A percentile compares a stretch with the other conserved stretches of the same genome.
Evolutionary conservation across 2,113 vertebrate genomes (phyloP).

Genomic region (Oxyura jamaicensis): DNA sequence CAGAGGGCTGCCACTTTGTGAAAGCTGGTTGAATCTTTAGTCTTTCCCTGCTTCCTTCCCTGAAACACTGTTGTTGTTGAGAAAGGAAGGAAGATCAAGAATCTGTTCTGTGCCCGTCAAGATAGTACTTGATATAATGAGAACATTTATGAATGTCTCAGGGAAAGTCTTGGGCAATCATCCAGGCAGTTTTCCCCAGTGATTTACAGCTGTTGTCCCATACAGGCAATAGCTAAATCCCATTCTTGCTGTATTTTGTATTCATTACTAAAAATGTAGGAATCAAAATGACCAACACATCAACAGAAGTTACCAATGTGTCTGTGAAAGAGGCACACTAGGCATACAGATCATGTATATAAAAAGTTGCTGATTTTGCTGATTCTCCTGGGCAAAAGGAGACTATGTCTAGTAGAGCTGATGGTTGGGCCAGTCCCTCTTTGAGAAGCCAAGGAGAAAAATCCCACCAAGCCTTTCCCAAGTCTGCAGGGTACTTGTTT

Average conservation of each 20-base stretch:
- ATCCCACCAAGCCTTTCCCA: background rate
- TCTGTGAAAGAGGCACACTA: background rate
- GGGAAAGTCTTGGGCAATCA: background rate
- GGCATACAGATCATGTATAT: background rate
- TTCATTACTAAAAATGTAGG: background rate
- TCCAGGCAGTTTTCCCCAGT: background rate
- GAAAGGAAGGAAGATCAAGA: conserved; percentile 47
- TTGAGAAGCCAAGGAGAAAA: background rate
- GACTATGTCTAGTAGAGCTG: background rate
- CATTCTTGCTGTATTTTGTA: background rate
- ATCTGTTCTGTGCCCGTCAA: background rate
- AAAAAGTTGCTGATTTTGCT: background rate
- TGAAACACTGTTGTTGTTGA: background rate
- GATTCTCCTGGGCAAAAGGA: background rate
- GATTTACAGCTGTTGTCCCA: background rate
- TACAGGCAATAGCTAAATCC: background rate
- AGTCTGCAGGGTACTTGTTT: background rate
- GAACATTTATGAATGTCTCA: background rate
- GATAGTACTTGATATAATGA: background rate
- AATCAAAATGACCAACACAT: background rate
- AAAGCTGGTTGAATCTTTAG: background rate
- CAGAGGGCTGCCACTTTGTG: background rate
- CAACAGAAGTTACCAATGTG: background rate
- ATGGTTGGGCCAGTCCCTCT: background rate
- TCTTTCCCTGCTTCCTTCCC: conserved; percentile 27